These are phyloP conservation scores for Mizuhopecten yessoensis DNA, from an alignment of 1,140 invertebrate species.

Conservation along the genomic window DNA sequence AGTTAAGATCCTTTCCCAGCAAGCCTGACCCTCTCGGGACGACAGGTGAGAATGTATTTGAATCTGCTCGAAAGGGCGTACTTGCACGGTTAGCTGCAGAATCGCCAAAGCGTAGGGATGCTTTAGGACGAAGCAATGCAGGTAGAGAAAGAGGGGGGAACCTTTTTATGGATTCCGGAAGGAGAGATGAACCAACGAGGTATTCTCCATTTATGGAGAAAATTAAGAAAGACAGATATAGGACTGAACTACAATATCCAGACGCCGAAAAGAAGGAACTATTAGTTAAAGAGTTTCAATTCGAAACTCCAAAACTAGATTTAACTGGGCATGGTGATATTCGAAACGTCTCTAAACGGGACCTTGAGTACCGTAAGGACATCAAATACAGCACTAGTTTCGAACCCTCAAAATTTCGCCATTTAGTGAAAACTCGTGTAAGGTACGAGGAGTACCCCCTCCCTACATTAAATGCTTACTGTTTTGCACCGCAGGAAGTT, in stretches of 20 bases:
- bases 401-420: not conserved
- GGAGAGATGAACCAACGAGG: not conserved
- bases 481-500: not conserved
- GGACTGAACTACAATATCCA: not conserved
- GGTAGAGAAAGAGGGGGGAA: not conserved
- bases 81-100: not conserved
- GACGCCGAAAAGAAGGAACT: not conserved
- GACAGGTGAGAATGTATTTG: not conserved
- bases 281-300: not conserved
- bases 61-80: not conserved
- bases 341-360: not conserved
- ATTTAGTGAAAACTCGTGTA: not conserved
- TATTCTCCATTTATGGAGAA: constrained; percentile 5
- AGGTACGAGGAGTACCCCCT: not conserved
- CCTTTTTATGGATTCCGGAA: not conserved
- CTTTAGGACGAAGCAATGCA: not conserved
- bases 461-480: not conserved
- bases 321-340: not conserved
- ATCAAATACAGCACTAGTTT: not conserved
- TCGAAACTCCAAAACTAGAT: not conserved
- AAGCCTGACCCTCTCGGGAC: not conserved
- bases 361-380: not conserved
- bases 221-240: not conserved
- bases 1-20: not conserved
- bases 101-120: not conserved